Evolutionary conservation across 2,888 invertebrate genomes (phyloP).

Genomic region (Cheilosia variabilis): DNA sequence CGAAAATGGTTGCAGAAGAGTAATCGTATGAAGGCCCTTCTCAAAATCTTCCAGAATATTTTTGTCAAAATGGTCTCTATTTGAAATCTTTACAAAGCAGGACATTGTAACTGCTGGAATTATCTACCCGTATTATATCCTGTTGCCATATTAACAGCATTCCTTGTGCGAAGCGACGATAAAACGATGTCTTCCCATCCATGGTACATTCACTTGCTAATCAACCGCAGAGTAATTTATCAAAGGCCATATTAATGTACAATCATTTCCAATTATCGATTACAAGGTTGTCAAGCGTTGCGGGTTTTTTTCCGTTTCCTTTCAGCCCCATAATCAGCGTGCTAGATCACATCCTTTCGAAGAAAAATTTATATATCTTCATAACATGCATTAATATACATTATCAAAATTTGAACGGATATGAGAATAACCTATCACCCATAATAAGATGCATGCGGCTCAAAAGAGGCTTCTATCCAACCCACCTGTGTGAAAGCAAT

Average conservation of each 20-base stretch:
- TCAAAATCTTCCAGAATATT: too few species aligned
- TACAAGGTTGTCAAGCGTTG: neutral
- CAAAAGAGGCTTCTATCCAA: constrained; percentile 3
- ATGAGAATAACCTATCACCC: constrained; percentile 28
- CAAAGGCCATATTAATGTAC: neutral
- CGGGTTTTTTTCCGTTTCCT: constrained; percentile 12
- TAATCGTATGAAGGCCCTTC: too few species aligned
- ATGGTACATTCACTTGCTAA: too few species aligned
- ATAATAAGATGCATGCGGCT: constrained; percentile 37
- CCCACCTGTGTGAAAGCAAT: constrained; percentile 70
- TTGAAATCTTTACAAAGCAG: too few species aligned
- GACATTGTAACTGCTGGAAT: too few species aligned
- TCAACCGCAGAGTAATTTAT: too few species aligned
- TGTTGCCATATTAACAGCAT: too few species aligned
- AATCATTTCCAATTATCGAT: constrained; percentile 12
- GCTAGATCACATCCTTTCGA: neutral
- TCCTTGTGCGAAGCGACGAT: too few species aligned
- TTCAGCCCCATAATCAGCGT: neutral
- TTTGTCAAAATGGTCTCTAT: too few species aligned
- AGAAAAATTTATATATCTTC: neutral
- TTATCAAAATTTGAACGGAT: constrained; percentile 36
- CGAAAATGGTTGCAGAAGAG: too few species aligned
- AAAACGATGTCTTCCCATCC: too few species aligned
- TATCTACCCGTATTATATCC: too few species aligned
- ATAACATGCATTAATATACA: neutral